Percentiles rank a stretch among this genome's conserved stretches.
These are phyloP conservation scores for Nymphalis polychloros DNA, from an alignment of 2,888 invertebrate species.

Conservation along the genomic window DNA sequence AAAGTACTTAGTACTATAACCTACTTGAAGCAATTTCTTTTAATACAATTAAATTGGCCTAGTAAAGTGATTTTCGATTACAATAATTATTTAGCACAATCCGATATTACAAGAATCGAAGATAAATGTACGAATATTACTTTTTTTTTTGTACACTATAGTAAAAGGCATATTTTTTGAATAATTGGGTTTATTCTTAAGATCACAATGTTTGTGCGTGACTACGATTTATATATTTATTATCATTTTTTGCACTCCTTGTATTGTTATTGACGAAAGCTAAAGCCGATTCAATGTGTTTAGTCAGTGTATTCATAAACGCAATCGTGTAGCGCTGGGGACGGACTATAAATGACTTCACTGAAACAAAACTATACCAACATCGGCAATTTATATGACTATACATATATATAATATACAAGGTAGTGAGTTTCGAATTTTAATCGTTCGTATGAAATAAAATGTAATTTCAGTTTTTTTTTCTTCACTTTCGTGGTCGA, in stretches of 20 bases:
- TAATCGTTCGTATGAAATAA: constrained; percentile 19
- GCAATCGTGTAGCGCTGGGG: constrained; percentile 50
- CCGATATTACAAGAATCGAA: constrained; percentile 51
- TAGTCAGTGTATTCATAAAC: constrained; percentile 47
- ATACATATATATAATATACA: constrained; percentile 1
- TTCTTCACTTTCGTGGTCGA: constrained; percentile 6
- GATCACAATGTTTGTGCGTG: constrained; percentile 71
- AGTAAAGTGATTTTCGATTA: constrained; percentile 45
- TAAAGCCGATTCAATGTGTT: constrained; percentile 18
- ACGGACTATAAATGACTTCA: constrained; percentile 53
- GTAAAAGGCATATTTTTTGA: constrained; percentile 56
- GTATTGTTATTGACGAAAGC: constrained; percentile 12
- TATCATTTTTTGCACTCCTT: constrained; percentile 26
- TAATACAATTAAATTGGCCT: constrained; percentile 55
- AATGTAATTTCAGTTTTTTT: background rate
- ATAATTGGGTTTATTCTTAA: constrained; percentile 45
- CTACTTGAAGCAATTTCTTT: constrained; percentile 69
- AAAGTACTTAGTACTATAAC: constrained; percentile 61
- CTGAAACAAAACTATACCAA: constrained; percentile 28
- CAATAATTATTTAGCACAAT: constrained; percentile 44
- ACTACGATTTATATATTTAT: constrained; percentile 39
- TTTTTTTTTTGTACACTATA: constrained; percentile 45
- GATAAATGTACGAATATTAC: constrained; percentile 35
- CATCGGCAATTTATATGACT: constrained; percentile 11
- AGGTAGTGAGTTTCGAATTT: constrained; percentile 20